Conservation (phyloP, 2,113 vertebrate genomes). For the Sula dactylatra region DNA sequence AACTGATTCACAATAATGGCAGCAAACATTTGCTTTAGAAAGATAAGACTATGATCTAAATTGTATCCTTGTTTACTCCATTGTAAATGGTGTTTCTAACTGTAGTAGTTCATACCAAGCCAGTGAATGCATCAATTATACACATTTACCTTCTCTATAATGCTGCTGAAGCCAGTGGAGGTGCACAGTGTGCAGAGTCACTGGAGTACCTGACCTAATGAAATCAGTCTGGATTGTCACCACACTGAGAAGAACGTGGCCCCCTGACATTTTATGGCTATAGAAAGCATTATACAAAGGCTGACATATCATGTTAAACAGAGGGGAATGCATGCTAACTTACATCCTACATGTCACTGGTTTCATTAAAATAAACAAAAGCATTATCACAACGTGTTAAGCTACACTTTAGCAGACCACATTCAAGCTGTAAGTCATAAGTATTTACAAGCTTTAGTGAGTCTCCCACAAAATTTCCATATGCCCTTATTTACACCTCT, state of each 20-base stretch:
- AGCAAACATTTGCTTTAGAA: not conserved
- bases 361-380: constrained; percentile 32
- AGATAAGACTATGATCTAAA: not conserved
- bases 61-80: not conserved
- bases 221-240: not conserved
- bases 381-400: not conserved
- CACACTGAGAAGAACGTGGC: not conserved
- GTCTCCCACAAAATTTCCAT: constrained; percentile 65
- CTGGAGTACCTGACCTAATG: not conserved
- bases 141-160: not conserved
- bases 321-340: not conserved
- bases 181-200: not conserved
- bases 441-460: constrained; percentile 59
- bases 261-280: not conserved
- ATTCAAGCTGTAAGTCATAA: constrained; percentile 28
- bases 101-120: not conserved
- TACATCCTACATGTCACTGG: not conserved
- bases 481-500: constrained; percentile 74
- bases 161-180: not conserved
- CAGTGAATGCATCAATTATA: not conserved
- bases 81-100: not conserved
- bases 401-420: constrained; percentile 11
- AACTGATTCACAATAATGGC: not conserved
- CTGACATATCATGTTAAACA: not conserved
- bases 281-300: not conserved